phyloP scores from a whole-genome alignment of 2,888 invertebrate species.

The Clanis bilineata region DNA sequence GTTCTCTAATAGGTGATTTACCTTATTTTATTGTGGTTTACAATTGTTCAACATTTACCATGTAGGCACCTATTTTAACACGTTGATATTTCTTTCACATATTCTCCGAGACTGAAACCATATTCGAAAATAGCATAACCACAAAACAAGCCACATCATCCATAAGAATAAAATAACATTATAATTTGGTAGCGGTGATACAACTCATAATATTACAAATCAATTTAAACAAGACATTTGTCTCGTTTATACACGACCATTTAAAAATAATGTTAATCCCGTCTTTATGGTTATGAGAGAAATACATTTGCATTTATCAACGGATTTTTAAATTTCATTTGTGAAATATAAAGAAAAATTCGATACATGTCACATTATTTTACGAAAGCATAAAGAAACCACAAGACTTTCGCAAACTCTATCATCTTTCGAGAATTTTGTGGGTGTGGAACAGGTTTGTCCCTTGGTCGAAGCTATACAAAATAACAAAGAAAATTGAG shows the following conservation, averaged over 20 bases:
- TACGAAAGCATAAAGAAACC: constrained; percentile 4
- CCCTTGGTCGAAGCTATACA: constrained; percentile 34
- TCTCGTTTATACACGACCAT: background rate
- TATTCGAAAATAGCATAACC: background rate
- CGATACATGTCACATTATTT: constrained; percentile 9
- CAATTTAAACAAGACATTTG: constrained; percentile 2
- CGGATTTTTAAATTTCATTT: background rate
- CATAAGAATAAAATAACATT: constrained; percentile 9
- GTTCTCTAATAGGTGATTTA: background rate
- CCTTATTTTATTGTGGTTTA: background rate
- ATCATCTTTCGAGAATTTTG: constrained; percentile 40
- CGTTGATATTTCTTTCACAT: background rate
- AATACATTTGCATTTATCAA: background rate
- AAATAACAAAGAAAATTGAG: constrained; percentile 34
- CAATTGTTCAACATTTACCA: too few species aligned
- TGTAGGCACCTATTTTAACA: background rate
- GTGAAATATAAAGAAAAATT: background rate
- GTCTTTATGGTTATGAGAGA: background rate
- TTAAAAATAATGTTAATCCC: background rate
- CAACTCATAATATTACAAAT: background rate
- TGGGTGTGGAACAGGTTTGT: constrained; percentile 63
- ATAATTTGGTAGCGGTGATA: constrained; percentile 17
- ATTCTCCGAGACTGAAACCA: background rate
- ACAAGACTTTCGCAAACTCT: constrained; percentile 46
- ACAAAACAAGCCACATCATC: background rate